Percentiles rank a stretch among this genome's conserved stretches.
phyloP scores from a whole-genome alignment of 2,888 invertebrate species.

The Callimorpha dominula region DNA sequence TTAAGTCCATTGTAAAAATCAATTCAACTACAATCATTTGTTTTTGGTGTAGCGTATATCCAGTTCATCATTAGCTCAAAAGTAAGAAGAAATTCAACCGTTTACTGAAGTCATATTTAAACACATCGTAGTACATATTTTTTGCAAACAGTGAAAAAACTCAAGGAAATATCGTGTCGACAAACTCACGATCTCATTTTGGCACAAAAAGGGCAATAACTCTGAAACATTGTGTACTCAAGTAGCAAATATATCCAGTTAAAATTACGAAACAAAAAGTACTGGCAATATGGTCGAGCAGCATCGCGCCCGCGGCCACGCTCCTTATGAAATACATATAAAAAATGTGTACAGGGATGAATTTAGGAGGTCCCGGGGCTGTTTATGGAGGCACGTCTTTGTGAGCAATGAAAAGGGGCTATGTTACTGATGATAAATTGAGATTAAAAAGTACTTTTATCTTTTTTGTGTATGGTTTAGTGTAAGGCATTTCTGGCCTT shows the following conservation, averaged over 20 bases:
- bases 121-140: background rate
- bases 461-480: background rate
- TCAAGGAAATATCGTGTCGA: slow-evolving; percentile 28
- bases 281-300: slow-evolving; percentile 42
- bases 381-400: slow-evolving; percentile 13
- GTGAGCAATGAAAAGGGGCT: slow-evolving; percentile 4
- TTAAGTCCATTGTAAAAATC: too few species aligned
- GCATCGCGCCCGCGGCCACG: slow-evolving; percentile 37
- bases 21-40: background rate
- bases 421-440: background rate
- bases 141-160: background rate
- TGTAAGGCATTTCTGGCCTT: too few species aligned
- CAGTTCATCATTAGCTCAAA: background rate
- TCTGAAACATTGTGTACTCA: slow-evolving; percentile 41
- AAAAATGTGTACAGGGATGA: slow-evolving; percentile 44
- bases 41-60: background rate
- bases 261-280: slow-evolving; percentile 55
- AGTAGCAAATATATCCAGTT: slow-evolving; percentile 53
- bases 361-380: slow-evolving; percentile 17
- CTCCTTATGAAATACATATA: slow-evolving; percentile 53
- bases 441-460: background rate
- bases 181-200: slow-evolving; percentile 37
- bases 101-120: background rate
- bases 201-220: slow-evolving; percentile 43
- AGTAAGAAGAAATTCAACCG: background rate